Conservation (phyloP, 2,888 invertebrate genomes). For the Asteroscopus sphinx region DNA sequence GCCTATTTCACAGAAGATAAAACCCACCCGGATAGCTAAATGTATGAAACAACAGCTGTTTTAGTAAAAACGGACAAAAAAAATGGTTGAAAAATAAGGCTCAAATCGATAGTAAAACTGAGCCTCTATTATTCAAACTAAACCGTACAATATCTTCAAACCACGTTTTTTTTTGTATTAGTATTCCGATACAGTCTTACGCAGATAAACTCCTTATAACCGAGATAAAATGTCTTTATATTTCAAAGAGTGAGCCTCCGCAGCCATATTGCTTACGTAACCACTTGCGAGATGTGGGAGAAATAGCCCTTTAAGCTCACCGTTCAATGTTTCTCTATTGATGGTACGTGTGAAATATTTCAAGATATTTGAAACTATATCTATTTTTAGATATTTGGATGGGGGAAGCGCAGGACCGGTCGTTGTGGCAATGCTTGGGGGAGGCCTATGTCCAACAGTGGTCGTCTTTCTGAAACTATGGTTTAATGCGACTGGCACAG, state of each 20-base stretch:
- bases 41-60: too few relatives aligned
- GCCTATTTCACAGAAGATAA: too few relatives aligned
- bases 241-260: slow-evolving; percentile 19
- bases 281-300: slow-evolving; percentile 9
- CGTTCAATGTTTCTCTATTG: too few relatives aligned
- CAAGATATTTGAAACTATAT: too few relatives aligned
- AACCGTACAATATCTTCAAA: slow-evolving; percentile 8
- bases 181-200: slow-evolving; percentile 37
- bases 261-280: slow-evolving; percentile 37
- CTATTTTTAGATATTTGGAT: too few relatives aligned
- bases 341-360: too few relatives aligned
- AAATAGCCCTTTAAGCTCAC: neutral
- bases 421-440: too few relatives aligned
- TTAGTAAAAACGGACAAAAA: neutral
- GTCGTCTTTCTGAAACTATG: too few relatives aligned
- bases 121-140: slow-evolving; percentile 6
- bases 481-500: too few relatives aligned
- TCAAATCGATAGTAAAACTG: slow-evolving; percentile 5
- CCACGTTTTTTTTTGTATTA: slow-evolving; percentile 16
- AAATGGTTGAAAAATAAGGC: slow-evolving; percentile 1
- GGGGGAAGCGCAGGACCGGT: too few relatives aligned
- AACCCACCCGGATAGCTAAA: too few relatives aligned
- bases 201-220: slow-evolving; percentile 36
- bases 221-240: slow-evolving; percentile 50
- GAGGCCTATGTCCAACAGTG: too few relatives aligned